A percentile compares a stretch with the other conserved stretches of the same genome.
phyloP scores from a whole-genome alignment of 2,888 invertebrate species.

The Hirtodrosophila confusa region DNA sequence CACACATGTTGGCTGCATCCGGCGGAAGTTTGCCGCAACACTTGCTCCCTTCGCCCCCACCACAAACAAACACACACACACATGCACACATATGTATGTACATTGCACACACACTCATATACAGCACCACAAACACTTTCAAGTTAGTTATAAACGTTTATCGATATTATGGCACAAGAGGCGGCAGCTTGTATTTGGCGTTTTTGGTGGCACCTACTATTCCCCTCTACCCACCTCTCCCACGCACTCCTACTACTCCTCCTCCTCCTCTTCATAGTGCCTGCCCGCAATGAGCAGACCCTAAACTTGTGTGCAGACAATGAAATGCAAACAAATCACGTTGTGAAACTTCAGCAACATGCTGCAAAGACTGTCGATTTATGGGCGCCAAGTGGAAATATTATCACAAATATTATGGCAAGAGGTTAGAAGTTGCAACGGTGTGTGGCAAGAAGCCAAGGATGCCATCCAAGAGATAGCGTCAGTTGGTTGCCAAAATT shows the following conservation, averaged over 20 bases:
- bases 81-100: slow-evolving; percentile 1
- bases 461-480: slow-evolving; percentile 1
- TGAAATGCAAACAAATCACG: slow-evolving; percentile 65
- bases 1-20: slow-evolving; percentile 68
- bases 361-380: slow-evolving; percentile 64
- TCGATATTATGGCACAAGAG: slow-evolving; percentile 66
- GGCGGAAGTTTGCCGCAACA: slow-evolving; percentile 73
- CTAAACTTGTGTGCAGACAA: slow-evolving; percentile 60
- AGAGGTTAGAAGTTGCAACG: background rate
- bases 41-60: slow-evolving; percentile 33
- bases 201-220: slow-evolving; percentile 28
- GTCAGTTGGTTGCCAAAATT: slow-evolving; percentile 23
- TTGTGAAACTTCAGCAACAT: slow-evolving; percentile 56
- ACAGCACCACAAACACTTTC: slow-evolving; percentile 57
- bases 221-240: background rate
- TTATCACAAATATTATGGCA: slow-evolving; percentile 49
- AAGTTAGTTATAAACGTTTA: slow-evolving; percentile 78
- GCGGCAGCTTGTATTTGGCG: slow-evolving; percentile 37
- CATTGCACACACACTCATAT: slow-evolving; percentile 6
- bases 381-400: slow-evolving; percentile 74
- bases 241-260: background rate
- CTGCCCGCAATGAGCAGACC: background rate
- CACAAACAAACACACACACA: slow-evolving; percentile 4
- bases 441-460: slow-evolving; percentile 3
- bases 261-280: background rate